phyloP scores from a whole-genome alignment of 1,140 invertebrate genomes.

The Chrysopa pallens region DNA sequence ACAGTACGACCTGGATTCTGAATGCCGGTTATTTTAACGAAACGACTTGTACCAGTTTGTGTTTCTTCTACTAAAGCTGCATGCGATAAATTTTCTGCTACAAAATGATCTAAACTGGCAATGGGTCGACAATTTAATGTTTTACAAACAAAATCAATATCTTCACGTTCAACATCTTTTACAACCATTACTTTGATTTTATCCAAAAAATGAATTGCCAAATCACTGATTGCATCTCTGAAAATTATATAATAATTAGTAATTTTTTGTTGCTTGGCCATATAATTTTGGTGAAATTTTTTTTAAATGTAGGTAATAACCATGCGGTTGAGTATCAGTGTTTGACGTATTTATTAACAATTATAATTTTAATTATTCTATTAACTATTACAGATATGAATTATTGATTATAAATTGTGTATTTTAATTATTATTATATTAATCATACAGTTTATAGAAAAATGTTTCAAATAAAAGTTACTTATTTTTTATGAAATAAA shows the following conservation, averaged over 20 bases:
- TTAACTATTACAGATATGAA: too few relatives aligned
- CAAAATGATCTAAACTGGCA: constrained; percentile 96
- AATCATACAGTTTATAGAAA: too few relatives aligned
- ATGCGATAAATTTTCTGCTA: constrained; percentile 72
- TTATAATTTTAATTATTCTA: too few relatives aligned
- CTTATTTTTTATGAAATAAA: too few relatives aligned
- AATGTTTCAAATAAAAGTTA: too few relatives aligned
- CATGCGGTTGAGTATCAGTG: too few relatives aligned
- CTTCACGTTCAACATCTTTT: constrained; percentile 94
- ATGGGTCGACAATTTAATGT: constrained; percentile 88
- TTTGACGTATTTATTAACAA: too few relatives aligned
- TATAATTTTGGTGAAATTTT: too few relatives aligned
- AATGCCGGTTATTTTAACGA: constrained; percentile 67
- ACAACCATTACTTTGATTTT: constrained; percentile 99
- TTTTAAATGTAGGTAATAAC: too few relatives aligned
- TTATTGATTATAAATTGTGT: too few relatives aligned
- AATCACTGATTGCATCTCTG: constrained; percentile 88
- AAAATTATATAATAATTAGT: constrained; percentile 4
- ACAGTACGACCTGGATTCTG: constrained; percentile 78
- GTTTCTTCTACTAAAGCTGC: constrained; percentile 95
- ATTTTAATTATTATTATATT: too few relatives aligned
- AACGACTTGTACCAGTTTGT: constrained; percentile 72
- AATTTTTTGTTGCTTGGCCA: too few relatives aligned
- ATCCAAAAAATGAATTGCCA: constrained; percentile 94
- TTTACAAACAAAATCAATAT: constrained; percentile 95